phyloP scores from a whole-genome alignment of 2,888 invertebrate species.

The Auanema sp. region DNA sequence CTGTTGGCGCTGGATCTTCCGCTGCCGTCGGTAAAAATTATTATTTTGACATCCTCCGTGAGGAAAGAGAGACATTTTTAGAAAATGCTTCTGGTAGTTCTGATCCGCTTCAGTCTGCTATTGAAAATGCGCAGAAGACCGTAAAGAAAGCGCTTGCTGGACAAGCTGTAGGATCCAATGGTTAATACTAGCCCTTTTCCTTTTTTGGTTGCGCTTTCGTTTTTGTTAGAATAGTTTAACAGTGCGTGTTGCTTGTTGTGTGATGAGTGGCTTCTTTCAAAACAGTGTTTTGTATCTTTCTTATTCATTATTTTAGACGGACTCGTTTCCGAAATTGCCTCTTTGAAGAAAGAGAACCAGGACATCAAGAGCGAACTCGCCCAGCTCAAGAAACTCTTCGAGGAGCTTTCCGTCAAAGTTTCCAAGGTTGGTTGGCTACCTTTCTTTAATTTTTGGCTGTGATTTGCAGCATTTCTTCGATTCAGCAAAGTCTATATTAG shows the following conservation, averaged over 20 bases:
- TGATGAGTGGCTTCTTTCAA: neutral
- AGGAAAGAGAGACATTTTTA: neutral
- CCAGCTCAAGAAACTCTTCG: slow-evolving; percentile 33
- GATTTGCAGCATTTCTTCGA: slow-evolving; percentile 15
- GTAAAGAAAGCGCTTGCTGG: slow-evolving; percentile 20
- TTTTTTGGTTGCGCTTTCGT: neutral
- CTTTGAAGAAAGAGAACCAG: slow-evolving; percentile 34
- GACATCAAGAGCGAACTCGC: slow-evolving; percentile 36
- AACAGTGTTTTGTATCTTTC: neutral
- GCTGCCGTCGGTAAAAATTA: slow-evolving; percentile 9
- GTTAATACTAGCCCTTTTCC: slow-evolving; percentile 14
- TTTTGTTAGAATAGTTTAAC: slow-evolving; percentile 3
- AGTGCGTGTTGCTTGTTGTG: neutral
- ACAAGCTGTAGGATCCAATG: slow-evolving; percentile 13
- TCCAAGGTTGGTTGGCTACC: slow-evolving; percentile 5
- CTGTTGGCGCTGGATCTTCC: slow-evolving; percentile 11
- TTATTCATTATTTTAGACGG: neutral
- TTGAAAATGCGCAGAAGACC: slow-evolving; percentile 18
- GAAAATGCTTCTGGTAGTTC: slow-evolving; percentile 5
- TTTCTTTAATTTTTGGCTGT: neutral
- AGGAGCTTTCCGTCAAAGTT: slow-evolving; percentile 26
- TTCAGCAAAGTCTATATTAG: slow-evolving; percentile 24
- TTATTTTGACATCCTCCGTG: slow-evolving; percentile 4
- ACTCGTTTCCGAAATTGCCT: slow-evolving; percentile 21
- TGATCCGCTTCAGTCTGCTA: slow-evolving; percentile 11